Percentiles rank a stretch among this genome's conserved stretches.
phyloP scores from a whole-genome alignment of 2,797 vertebrate species.

The Kryptolebias ocellatus region DNA sequence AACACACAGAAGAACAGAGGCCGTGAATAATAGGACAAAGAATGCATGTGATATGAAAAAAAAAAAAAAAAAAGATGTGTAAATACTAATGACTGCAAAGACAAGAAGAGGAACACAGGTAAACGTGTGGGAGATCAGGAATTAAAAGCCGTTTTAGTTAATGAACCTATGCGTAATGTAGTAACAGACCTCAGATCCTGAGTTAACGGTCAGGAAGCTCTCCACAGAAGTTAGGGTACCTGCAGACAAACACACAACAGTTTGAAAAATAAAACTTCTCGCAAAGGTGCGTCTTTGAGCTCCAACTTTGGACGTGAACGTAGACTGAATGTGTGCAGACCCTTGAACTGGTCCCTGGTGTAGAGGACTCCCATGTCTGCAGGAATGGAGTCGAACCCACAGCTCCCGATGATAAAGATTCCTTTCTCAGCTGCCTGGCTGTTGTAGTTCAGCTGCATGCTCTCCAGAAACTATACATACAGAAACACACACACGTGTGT shows the following conservation, averaged over 20 bases:
- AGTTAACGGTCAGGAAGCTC: constrained; percentile 88
- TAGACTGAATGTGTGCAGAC: constrained; percentile 62
- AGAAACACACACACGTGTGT: neutral
- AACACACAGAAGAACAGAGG: neutral
- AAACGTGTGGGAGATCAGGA: neutral
- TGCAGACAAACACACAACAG: constrained; percentile 54
- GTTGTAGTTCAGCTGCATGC: constrained; percentile 90
- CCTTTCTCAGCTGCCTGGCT: constrained; percentile 88
- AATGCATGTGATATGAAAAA: neutral
- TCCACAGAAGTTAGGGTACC: constrained; percentile 93
- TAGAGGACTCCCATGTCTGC: constrained; percentile 95
- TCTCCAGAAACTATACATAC: constrained; percentile 89
- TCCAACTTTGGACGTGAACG: neutral
- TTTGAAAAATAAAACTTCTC: constrained; percentile 1
- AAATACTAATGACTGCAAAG: too few relatives aligned
- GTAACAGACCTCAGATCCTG: constrained; percentile 87
- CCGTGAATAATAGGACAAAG: neutral
- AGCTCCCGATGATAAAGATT: constrained; percentile 92
- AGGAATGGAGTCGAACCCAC: constrained; percentile 97
- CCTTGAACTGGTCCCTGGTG: constrained; percentile 91
- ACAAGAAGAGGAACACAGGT: neutral
- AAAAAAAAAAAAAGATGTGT: neutral
- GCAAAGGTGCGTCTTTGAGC: neutral
- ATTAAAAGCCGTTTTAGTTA: neutral
- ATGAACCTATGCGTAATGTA: constrained; percentile 8